Evolutionary conservation across 2,113 vertebrate species (phyloP), one percentile per base, ranked within the genome.

Genomic region (Epinephelus cyanopodus): DNA sequence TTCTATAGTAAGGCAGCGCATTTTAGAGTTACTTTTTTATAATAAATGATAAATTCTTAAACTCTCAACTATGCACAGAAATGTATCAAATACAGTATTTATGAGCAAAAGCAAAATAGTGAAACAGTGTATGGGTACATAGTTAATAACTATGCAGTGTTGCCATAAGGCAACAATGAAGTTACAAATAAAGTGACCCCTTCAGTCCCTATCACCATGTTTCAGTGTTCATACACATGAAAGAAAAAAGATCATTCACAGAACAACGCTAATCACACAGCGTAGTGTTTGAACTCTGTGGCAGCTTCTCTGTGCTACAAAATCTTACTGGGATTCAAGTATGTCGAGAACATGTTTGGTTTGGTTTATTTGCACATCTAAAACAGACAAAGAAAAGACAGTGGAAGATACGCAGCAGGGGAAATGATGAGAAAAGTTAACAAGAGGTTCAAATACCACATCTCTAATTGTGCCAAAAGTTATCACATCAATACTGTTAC

Each of bases 81-180:
- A 63, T 54, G 60, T 53, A 70, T 77, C 10, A 68, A 52, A 27
- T 29, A 29, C 29, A 72, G 71, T 67, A 82, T 84, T 80, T 61
- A 77, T 74, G 57, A 71, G 64, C 27, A 58, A 42, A 82, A 75
- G 13, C 19, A 66, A 80, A 33, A 73, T 70, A 64, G 29, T 82
- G 58, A 81, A 82, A 39, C 27, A 9, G 47, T 74, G 58, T 75
- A 66, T 63, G 27, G 68, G 69, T 65, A 3, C 37, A 61, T 58
- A 47, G 23, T 78, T 21, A 23, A 12, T 87, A 61, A 79, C 71
- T 17, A 53, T 63, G 47, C 63, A 63, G 19, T 12, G 17, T 57
- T 70, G 23, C 48, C 70, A 77, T 21, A 64, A 75, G 64, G 29
- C 70, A 63, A 53, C 27, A 17, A 37, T 74, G 80, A 45, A 33